Evolutionary conservation across 1,140 invertebrate genomes (phyloP), one percentile per base, ranked within the genome.

Genomic region (Drosophila azteca): DNA sequence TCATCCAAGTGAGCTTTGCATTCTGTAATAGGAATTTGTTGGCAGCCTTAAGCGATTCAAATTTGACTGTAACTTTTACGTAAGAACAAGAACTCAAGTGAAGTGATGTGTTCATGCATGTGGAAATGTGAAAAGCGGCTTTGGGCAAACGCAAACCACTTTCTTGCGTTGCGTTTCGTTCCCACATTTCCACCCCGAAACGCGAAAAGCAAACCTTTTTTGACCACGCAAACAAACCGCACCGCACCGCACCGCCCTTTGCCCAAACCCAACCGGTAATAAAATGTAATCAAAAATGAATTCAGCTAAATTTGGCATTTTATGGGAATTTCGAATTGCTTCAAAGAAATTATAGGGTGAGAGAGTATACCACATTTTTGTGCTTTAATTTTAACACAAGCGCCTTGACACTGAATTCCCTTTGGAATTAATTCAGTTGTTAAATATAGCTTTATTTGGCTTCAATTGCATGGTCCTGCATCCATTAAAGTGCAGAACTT

Each of bases 201-300:
- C 8, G 35, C 3, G 35, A 5, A 39, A 39, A 39, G 35, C 9
- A 39, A 44, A 29, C 43, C 35, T 53, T n/a, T 29, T 43, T 48
- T 51, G 46, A 52, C 59, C 59, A 52, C 39, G 43, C 54, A 15
- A 31, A 41, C 41, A 29, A 13, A 11, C 24, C 24, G 24, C 24
- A 26, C 24, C 24, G 29, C 8, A 11, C 24, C 24, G 24, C 24
- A 26, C 24, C 24, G 29, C 8, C 9, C 9, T 35, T 0, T 3
- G 9, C 35, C 35, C 35, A 41, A 58, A 45, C 35, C 35, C 35
- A 45, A 58, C 45, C 45, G 57, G 63, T 60, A 79, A 80, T 79
- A 79, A 72, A 76, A 76, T 57, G 54, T 66, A 79, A 79, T 67
- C 70, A 76, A 61, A 79, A 67, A 78, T 71, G 61, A 75, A 70